Evolutionary conservation across 2,113 vertebrate species (phyloP).

Genomic region (Lycaon pictus): DNA sequence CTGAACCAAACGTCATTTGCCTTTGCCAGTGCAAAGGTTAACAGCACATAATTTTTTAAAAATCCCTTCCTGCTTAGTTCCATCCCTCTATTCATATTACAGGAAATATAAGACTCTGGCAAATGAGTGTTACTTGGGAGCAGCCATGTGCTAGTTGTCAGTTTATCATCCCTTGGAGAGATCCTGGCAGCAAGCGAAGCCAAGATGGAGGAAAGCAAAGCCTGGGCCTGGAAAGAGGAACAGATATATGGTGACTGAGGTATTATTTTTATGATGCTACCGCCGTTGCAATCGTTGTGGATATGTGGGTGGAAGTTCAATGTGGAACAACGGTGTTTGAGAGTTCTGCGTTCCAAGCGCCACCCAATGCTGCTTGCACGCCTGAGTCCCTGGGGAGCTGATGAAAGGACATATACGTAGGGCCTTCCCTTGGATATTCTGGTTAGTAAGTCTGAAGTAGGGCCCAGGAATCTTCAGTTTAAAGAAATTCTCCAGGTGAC

Average conservation of each 20-base stretch:
- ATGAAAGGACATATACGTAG: background rate
- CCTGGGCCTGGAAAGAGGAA: background rate
- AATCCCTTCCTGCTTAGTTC: background rate
- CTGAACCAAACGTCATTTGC: background rate
- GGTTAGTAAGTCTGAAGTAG: background rate
- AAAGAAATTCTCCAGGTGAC: background rate
- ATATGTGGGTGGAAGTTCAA: background rate
- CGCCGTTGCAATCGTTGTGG: fast-evolving
- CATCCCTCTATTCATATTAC: background rate
- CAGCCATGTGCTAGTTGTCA: background rate
- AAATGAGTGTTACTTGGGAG: background rate
- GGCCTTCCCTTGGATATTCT: background rate
- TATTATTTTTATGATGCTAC: background rate
- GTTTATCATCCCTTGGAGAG: background rate
- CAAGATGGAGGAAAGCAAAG: background rate
- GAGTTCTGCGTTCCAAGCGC: background rate
- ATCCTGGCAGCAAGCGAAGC: background rate
- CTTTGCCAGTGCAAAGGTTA: background rate
- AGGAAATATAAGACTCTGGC: background rate
- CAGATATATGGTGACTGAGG: background rate
- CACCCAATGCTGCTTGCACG: background rate
- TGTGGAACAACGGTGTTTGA: background rate
- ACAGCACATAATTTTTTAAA: background rate
- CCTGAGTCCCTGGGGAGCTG: background rate
- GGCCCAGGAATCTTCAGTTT: background rate